Conservation (phyloP, 2,888 invertebrate species). For the Phasia obesa region DNA sequence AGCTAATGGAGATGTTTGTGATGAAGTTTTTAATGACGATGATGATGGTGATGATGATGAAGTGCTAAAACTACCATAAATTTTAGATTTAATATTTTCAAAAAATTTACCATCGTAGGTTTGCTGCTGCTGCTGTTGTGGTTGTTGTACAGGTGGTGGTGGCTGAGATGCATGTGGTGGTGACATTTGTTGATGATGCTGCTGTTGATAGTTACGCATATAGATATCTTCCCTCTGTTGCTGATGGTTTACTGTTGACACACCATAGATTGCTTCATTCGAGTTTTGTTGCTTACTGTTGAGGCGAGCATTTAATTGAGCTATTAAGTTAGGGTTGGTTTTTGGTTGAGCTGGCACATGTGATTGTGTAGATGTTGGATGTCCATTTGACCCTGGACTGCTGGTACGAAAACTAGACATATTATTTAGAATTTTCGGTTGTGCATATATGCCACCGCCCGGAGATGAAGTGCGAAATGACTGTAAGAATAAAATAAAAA, state of each 20-base stretch:
- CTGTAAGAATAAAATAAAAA: constrained; percentile 74
- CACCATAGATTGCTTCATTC: constrained; percentile 78
- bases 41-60: constrained; percentile 71
- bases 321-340: constrained; percentile 81
- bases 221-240: constrained; percentile 74
- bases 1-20: constrained; percentile 52
- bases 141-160: constrained; percentile 71
- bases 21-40: constrained; percentile 56
- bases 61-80: constrained; percentile 81
- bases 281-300: constrained; percentile 78
- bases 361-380: constrained; percentile 74
- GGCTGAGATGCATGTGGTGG: constrained; percentile 69
- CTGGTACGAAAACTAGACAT: constrained; percentile 82
- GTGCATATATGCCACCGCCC: constrained; percentile 81
- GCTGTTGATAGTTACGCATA: constrained; percentile 74
- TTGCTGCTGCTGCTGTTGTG: constrained; percentile 79
- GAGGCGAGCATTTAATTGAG: constrained; percentile 82
- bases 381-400: constrained; percentile 80
- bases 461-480: constrained; percentile 82
- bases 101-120: constrained; percentile 82
- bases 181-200: constrained; percentile 72
- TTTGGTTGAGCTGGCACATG: constrained; percentile 79
- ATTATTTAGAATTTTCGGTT: constrained; percentile 81
- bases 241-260: constrained; percentile 75
- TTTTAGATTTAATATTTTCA: constrained; percentile 79